Base-by-base conservation (phyloP, 2,113 vertebrate species). In the Acinonyx jubatus region DNA sequence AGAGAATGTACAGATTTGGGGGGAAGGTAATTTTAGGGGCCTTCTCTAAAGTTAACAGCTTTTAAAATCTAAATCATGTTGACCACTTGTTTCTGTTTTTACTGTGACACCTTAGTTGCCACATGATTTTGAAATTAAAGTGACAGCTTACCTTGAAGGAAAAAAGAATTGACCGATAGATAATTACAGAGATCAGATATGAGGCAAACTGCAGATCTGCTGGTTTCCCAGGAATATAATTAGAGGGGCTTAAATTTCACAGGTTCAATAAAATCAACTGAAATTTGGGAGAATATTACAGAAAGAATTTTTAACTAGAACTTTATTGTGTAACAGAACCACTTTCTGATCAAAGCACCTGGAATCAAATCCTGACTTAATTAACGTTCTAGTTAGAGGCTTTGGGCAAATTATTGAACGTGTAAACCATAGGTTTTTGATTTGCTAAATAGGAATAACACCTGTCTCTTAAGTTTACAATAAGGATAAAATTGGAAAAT, bases 121-220 rank as follows among this genome's bases (percentile, higher is more conserved):
- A 38, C 13, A 41, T 61, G 13, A 31, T 33, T 96, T 94, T 68
- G 89, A 74, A 96, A 92, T 96, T 21, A 85, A 79, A 96, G 23
- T 7, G 7, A 33, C 55, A 73, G 18, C 29, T 63, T 81, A 82
- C 15, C 19, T 76, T 38, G 66, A 94, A 73, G 69, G 38, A 57
- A 66, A 90, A 94, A 84, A 73, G 15, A 73, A 41, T 66, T 79
- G 81, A 68, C 15, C 7, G 9, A 5, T 31, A 95, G 18, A 36
- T 55, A 68, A 48, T 84, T 84, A 61, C 7, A 74, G 16, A 93
- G 52, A 68, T 52, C 73, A 80, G 50, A 13, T 55, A 15, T 74
- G 74, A 80, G 66, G 50, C 18, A n/a, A 63, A 68, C 55, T 63
- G 73, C 21, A 91, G 15, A 71, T 74, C 63, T 93, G 55, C 48